Evolutionary conservation across 2,113 vertebrate species (phyloP).

Genomic region (Nestor notabilis): DNA sequence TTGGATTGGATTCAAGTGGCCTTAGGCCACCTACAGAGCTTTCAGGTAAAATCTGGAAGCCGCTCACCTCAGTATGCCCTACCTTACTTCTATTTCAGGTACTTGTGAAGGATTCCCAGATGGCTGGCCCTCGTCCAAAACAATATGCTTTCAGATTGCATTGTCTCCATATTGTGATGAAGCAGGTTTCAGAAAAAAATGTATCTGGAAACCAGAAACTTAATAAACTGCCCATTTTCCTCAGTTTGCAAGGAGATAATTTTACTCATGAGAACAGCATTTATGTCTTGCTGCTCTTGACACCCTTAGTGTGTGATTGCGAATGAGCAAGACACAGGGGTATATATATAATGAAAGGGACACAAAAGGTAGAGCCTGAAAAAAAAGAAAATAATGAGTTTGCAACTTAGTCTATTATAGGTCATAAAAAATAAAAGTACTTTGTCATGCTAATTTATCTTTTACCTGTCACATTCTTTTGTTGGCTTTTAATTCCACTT

Average conservation of each 20-base stretch:
- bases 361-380: neutral
- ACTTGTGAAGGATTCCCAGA: slow-evolving; percentile 74
- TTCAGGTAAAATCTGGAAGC: slow-evolving; percentile 75
- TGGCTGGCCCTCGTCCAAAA: slow-evolving; percentile 72
- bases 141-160: slow-evolving; percentile 34
- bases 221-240: neutral
- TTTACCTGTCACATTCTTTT: neutral
- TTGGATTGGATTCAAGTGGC: slow-evolving; percentile 79
- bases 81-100: slow-evolving; percentile 64
- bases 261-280: neutral
- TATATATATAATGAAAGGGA: neutral
- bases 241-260: neutral
- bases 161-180: slow-evolving; percentile 11
- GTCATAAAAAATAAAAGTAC: neutral
- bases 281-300: neutral
- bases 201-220: neutral
- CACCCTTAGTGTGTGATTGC: neutral
- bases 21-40: slow-evolving; percentile 78
- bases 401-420: neutral
- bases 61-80: slow-evolving; percentile 67
- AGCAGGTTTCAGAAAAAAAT: slow-evolving; percentile 33
- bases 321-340: neutral
- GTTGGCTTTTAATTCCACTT: neutral
- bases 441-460: neutral
- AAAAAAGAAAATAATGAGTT: neutral